Percentiles rank a stretch among this genome's conserved stretches.
These are phyloP conservation scores for Apamea crenata DNA, from an alignment of 2,888 invertebrate genomes.

Conservation along the genomic window DNA sequence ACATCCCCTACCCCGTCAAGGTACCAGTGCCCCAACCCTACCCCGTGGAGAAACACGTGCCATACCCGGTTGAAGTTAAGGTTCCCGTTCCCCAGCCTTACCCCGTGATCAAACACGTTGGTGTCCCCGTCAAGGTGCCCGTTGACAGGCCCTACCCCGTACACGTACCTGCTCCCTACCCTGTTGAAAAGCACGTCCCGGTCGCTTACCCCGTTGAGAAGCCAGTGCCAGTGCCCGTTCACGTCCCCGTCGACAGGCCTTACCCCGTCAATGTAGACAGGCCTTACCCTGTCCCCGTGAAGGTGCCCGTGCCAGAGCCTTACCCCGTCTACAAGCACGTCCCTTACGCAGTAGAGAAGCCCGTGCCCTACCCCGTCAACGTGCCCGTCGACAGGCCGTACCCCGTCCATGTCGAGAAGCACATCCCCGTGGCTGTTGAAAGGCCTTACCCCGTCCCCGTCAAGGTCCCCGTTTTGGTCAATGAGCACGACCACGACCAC, in stretches of 20 bases:
- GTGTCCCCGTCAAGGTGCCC: slow-evolving; percentile 92
- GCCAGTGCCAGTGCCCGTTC: slow-evolving; percentile 91
- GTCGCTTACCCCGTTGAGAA: slow-evolving; percentile 92
- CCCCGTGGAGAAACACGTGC: slow-evolving; percentile 94
- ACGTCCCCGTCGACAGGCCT: slow-evolving; percentile 91
- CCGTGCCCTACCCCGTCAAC: slow-evolving; percentile 92
- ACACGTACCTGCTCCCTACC: slow-evolving; percentile 91
- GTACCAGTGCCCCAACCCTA: slow-evolving; percentile 94
- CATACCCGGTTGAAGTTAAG: slow-evolving; percentile 93
- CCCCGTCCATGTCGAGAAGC: slow-evolving; percentile 90
- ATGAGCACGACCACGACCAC: slow-evolving; percentile 68
- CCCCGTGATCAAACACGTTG: slow-evolving; percentile 92
- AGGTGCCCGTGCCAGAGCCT: slow-evolving; percentile 90
- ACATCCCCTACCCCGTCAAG: slow-evolving; percentile 93
- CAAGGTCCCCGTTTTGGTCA: slow-evolving; percentile 86
- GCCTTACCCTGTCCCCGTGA: slow-evolving; percentile 89
- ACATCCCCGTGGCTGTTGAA: slow-evolving; percentile 87
- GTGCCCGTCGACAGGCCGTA: slow-evolving; percentile 92
- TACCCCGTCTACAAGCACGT: slow-evolving; percentile 93
- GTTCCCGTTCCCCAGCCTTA: slow-evolving; percentile 94
- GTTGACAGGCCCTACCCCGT: slow-evolving; percentile 93
- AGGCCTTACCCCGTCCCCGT: slow-evolving; percentile 90
- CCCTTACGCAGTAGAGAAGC: slow-evolving; percentile 91
- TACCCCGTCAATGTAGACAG: slow-evolving; percentile 90
- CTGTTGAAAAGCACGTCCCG: slow-evolving; percentile 91